phyloP scores from a whole-genome alignment of 2,113 vertebrate genomes.

The Coptodon rendalli region DNA sequence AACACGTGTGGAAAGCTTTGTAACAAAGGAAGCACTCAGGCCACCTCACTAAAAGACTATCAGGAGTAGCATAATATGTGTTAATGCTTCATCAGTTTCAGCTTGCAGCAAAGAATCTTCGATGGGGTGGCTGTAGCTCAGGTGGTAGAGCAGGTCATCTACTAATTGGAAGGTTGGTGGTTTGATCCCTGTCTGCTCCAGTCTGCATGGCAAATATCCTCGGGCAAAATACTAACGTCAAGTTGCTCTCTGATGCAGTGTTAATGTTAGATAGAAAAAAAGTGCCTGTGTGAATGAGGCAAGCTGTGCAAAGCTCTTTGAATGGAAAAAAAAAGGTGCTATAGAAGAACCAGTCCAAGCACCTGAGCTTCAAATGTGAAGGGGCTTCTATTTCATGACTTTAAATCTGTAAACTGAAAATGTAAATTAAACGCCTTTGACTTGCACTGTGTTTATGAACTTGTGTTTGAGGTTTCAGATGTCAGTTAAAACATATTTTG shows the following conservation, averaged over 20 bases:
- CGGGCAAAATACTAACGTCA: background rate
- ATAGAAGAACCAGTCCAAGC: rapidly evolving
- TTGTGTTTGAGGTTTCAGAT: background rate
- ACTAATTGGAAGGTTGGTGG: background rate
- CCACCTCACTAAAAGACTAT: background rate
- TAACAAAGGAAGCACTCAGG: background rate
- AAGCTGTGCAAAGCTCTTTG: background rate
- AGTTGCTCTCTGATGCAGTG: background rate
- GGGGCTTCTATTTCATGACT: background rate
- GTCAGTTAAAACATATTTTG: background rate
- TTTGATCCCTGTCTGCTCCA: background rate
- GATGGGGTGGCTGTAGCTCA: background rate
- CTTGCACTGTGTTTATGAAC: background rate
- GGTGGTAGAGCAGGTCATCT: background rate
- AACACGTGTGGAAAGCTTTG: background rate
- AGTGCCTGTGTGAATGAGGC: background rate
- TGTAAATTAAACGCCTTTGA: background rate
- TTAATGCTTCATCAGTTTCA: background rate
- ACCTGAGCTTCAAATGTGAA: background rate
- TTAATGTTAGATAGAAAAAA: background rate
- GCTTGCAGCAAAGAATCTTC: background rate
- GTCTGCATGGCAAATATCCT: background rate
- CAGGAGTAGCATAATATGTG: background rate
- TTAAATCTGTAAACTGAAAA: background rate
- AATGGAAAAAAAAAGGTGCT: background rate